Percentiles rank a stretch among this genome's conserved stretches.
These are phyloP conservation scores for Argentina silus DNA, from an alignment of 2,797 vertebrate species.

Conservation along the genomic window DNA sequence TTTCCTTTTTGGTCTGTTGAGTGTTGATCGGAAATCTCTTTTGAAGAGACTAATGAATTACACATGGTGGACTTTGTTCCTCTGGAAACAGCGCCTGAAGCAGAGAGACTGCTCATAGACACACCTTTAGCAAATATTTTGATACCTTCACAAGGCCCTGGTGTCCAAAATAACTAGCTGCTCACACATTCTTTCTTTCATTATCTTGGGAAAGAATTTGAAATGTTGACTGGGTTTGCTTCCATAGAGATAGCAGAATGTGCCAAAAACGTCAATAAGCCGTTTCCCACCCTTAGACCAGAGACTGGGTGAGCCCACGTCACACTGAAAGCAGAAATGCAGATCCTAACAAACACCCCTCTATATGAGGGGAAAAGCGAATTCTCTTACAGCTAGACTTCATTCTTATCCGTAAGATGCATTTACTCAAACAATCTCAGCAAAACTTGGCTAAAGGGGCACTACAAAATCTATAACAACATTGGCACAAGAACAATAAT, in stretches of 20 bases:
- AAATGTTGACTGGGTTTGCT: conserved; percentile 54
- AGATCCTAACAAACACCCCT: not conserved
- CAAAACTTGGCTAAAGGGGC: conserved; percentile 25
- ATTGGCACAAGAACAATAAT: conserved; percentile 12
- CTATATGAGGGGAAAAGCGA: conserved; percentile 16
- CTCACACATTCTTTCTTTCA: conserved; percentile 39
- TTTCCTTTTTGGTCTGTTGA: conserved; percentile 28
- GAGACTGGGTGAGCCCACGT: conserved; percentile 24
- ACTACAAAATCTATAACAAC: conserved; percentile 33
- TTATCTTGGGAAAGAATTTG: conserved; percentile 45
- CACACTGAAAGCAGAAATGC: conserved; percentile 1
- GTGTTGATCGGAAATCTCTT: conserved; percentile 28
- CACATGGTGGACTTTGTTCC: conserved; percentile 62
- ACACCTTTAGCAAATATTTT: conserved; percentile 78
- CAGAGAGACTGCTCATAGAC: conserved; percentile 55
- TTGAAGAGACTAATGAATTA: conserved; percentile 51
- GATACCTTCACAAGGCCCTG: conserved; percentile 55
- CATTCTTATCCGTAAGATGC: conserved; percentile 20
- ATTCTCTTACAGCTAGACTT: conserved; percentile 22
- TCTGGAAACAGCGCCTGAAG: conserved; percentile 54
- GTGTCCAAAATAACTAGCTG: conserved; percentile 56
- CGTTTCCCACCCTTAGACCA: conserved; percentile 27
- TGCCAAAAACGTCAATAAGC: conserved; percentile 45
- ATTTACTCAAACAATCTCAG: conserved; percentile 37
- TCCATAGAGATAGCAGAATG: conserved; percentile 51